A percentile compares a stretch with the other conserved stretches of the same genome.
These are phyloP conservation scores for Agrochola litura DNA, from an alignment of 2,888 invertebrate species.

Conservation along the genomic window DNA sequence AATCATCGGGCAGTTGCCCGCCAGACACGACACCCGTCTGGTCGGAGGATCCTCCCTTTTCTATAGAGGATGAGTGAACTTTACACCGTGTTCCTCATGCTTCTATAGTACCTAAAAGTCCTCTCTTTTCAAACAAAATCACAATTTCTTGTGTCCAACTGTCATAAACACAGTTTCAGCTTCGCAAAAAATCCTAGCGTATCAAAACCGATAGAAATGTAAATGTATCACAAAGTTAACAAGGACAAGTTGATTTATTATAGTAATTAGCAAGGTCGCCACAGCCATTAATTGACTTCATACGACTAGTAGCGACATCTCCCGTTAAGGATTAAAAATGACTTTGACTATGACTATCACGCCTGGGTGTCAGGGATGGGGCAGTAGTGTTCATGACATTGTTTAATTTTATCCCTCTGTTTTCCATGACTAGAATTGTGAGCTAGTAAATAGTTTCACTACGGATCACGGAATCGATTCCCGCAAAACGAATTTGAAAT, in stretches of 20 bases:
- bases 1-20: too few relatives aligned
- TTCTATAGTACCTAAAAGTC: neutral
- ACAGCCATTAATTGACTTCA: slow-evolving; percentile 31
- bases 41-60: too few relatives aligned
- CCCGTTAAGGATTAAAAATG: slow-evolving; percentile 8
- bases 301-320: slow-evolving; percentile 48
- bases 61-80: too few relatives aligned
- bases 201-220: neutral
- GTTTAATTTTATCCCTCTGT: neutral
- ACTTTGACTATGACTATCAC: neutral
- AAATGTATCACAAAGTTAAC: slow-evolving; percentile 36
- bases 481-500: neutral
- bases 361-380: neutral
- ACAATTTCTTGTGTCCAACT: neutral
- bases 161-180: neutral
- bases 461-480: neutral
- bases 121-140: neutral
- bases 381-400: neutral
- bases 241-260: slow-evolving; percentile 50
- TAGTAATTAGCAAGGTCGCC: slow-evolving; percentile 34
- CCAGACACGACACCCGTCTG: too few relatives aligned
- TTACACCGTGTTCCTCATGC: too few relatives aligned
- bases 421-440: neutral
- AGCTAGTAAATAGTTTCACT: neutral
- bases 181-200: neutral